These are phyloP conservation scores for Mastacembelus armatus DNA, from an alignment of 2,797 vertebrate genomes.

Conservation along the genomic window DNA sequence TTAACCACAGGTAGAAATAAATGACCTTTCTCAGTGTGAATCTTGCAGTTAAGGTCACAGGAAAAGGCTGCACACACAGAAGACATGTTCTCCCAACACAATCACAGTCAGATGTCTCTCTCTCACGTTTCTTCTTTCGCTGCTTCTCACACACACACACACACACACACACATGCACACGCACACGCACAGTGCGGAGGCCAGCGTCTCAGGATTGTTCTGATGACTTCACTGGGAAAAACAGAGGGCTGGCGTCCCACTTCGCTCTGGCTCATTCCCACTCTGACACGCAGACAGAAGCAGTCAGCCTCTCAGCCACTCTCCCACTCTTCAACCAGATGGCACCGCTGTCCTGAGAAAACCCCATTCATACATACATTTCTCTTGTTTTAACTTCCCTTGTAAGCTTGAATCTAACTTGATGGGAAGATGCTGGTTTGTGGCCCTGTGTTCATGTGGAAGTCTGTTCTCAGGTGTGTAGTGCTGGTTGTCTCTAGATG, in stretches of 20 bases:
- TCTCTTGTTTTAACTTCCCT: neutral
- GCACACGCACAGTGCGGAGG: slow-evolving; percentile 10
- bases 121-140: neutral
- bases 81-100: slow-evolving; percentile 23
- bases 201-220: slow-evolving; percentile 33
- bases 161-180: slow-evolving; percentile 26
- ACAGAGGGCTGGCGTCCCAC: slow-evolving; percentile 65
- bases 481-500: neutral
- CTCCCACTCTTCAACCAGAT: slow-evolving; percentile 28
- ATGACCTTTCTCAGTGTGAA: slow-evolving; percentile 1
- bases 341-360: slow-evolving; percentile 29
- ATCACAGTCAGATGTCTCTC: slow-evolving; percentile 12
- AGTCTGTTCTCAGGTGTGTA: neutral
- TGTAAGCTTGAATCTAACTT: slow-evolving; percentile 8
- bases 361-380: neutral
- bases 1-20: slow-evolving; percentile 1
- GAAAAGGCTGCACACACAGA: slow-evolving; percentile 9
- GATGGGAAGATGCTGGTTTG: neutral
- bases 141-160: neutral
- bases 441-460: neutral
- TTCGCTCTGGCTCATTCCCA: slow-evolving; percentile 65
- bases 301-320: slow-evolving; percentile 34
- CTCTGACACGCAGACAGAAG: slow-evolving; percentile 72
- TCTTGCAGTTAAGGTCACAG: slow-evolving; percentile 12
- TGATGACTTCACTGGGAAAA: slow-evolving; percentile 75